Evolutionary conservation across 2,888 invertebrate species (phyloP), one percentile per base, ranked within the genome.

Genomic region (Camponotus fellah): DNA sequence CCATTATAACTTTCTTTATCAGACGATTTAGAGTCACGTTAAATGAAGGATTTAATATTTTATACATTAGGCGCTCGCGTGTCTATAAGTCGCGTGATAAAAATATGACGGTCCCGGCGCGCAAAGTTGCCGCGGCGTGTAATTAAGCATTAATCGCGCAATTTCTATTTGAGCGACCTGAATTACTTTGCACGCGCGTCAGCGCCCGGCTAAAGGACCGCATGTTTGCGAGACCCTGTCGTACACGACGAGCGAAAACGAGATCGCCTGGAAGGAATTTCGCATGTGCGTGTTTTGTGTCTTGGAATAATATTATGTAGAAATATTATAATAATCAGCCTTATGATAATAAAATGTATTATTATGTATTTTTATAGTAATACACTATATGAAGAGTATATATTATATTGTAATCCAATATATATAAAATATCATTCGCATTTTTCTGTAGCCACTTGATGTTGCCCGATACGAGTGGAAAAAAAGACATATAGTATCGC

Each of bases 101-200:
- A 80, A 80, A 5, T 71, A 12, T 43, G n/a, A 40, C 14, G 10
- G 56, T 14, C 34, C 17, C 40, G 26, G 12, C 46, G 74, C 26
- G 60, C 34, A 37, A 71, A 80, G 60, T 74, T 80, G 56, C 43
- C 14, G 60, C 79, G 17, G 34, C 60, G 34, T 72, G 60, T 60
- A 80, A 80, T 80, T 72, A 80, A 80, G 74, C 60, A 80, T 80
- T 80, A 80, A 80, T 72, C 74, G 79, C 60, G 74, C 79, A 72
- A 80, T 80, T 80, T 80, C 46, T 74, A 56, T 74, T 74, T 60
- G 34, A 60, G 58, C 79, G 43, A 60, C 74, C 79, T 79, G 32
- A 43, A 79, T 79, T 79, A 72, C 58, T 79, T 77, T 77, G 53
- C 69, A 34, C 65, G 76, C 68, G 21, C 53, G 53, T 53, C n/a